These are phyloP conservation scores for Chelonia mydas DNA, from an alignment of 2,797 vertebrate species.

Conservation along the genomic window DNA sequence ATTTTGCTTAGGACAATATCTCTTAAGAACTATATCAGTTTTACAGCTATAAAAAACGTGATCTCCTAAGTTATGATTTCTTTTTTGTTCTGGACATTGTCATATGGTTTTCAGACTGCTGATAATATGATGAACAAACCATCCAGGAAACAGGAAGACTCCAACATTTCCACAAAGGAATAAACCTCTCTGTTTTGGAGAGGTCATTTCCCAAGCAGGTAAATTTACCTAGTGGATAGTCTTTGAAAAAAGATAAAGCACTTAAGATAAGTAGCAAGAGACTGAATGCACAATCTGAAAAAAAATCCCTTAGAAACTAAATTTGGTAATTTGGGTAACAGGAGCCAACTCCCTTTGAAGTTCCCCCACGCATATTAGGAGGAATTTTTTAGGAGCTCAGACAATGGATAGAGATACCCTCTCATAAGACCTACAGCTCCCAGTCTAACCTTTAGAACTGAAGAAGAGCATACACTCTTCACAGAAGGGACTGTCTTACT, in stretches of 20 bases:
- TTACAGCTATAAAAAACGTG: too few relatives aligned
- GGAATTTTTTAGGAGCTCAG: not conserved
- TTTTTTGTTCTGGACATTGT: not conserved
- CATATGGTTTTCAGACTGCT: too few relatives aligned
- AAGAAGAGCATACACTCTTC: not conserved
- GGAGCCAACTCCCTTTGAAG: fast-evolving
- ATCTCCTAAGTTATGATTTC: too few relatives aligned
- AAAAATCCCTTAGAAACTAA: not conserved
- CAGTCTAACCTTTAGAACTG: too few relatives aligned
- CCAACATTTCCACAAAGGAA: not conserved
- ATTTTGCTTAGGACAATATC: too few relatives aligned
- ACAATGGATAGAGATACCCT: too few relatives aligned
- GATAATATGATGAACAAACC: not conserved
- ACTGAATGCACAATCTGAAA: not conserved
- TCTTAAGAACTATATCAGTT: not conserved
- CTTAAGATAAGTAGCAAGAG: not conserved
- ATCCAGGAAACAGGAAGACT: not conserved
- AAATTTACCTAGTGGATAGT: not conserved
- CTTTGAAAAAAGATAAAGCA: not conserved
- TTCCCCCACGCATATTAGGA: not conserved
- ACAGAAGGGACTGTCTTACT: not conserved
- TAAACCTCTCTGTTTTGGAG: not conserved
- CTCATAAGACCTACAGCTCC: too few relatives aligned
- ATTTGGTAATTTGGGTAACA: too few relatives aligned
- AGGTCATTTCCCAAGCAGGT: not conserved